phyloP scores from a whole-genome alignment of 2,113 vertebrate species.

The Epinephelus moara region DNA sequence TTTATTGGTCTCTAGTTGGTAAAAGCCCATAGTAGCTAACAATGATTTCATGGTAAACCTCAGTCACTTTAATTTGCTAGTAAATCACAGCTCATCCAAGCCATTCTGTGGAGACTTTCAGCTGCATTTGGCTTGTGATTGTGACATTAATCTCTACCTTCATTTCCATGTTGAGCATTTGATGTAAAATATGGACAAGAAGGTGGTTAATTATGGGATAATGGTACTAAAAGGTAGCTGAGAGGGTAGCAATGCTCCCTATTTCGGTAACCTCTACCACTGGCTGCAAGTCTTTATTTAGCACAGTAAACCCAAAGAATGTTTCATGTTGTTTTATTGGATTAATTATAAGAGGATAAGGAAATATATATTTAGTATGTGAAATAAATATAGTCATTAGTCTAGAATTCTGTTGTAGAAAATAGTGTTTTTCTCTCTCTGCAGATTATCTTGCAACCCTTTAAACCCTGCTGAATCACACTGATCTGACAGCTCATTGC shows the following conservation, averaged over 20 bases:
- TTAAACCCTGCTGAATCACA: slow-evolving; percentile 5
- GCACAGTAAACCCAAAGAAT: background rate
- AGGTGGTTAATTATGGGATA: background rate
- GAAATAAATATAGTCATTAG: background rate
- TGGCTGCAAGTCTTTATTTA: background rate
- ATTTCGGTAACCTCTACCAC: background rate
- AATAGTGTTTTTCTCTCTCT: background rate
- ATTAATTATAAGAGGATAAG: background rate
- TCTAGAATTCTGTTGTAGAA: background rate
- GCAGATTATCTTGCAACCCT: background rate
- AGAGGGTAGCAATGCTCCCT: background rate
- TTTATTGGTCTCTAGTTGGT: slow-evolving; percentile 3
- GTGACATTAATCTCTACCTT: background rate
- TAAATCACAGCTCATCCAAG: slow-evolving; percentile 16
- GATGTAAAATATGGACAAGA: slow-evolving; percentile 3
- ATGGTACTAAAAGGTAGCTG: slow-evolving; percentile 5
- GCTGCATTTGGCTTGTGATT: background rate
- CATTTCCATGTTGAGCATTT: slow-evolving; percentile 19
- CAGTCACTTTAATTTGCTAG: slow-evolving; percentile 4
- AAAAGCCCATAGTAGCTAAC: background rate
- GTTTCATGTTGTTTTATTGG: background rate
- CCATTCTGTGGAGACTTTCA: background rate
- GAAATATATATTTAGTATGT: background rate
- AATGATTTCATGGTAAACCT: background rate
- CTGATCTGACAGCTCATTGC: slow-evolving; percentile 11